Percentiles rank a stretch among this genome's conserved stretches.
Evolutionary conservation across 2,888 invertebrate genomes (phyloP).

Genomic region (Rhingia campestris): DNA sequence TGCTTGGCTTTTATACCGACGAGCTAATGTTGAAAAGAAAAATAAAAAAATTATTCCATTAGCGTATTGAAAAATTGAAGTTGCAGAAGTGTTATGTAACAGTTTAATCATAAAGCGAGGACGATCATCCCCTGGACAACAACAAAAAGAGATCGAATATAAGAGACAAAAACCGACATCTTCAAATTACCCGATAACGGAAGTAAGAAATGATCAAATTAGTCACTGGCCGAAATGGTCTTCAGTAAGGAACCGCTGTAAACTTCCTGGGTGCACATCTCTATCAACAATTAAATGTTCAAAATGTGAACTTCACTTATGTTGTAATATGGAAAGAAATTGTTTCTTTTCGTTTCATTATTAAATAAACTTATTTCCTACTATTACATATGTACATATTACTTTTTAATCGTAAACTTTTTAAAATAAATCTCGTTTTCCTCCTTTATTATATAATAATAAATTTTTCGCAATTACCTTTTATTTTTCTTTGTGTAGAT

Average conservation of each 20-base stretch:
- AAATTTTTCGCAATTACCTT: no score
- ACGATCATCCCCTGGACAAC: not conserved
- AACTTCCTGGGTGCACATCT: not conserved
- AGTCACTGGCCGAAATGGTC: not conserved
- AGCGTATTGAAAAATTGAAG: not conserved
- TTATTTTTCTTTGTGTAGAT: no score
- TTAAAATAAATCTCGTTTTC: no score
- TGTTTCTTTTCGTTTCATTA: no score
- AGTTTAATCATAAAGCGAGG: not conserved
- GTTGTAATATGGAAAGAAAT: no score
- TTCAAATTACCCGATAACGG: not conserved
- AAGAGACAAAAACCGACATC: not conserved
- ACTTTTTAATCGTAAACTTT: no score
- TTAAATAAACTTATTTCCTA: no score
- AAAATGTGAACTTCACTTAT: no score
- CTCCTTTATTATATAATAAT: no score
- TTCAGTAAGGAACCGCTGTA: not conserved
- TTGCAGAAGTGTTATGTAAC: not conserved
- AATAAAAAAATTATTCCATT: not conserved
- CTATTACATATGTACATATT: no score
- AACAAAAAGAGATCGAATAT: not conserved
- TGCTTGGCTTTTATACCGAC: not conserved
- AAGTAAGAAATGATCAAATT: not conserved
- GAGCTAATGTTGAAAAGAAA: no score
- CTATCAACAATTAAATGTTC: not conserved